phyloP scores from a whole-genome alignment of 2,888 invertebrate species.

The Spisula subtruncata region DNA sequence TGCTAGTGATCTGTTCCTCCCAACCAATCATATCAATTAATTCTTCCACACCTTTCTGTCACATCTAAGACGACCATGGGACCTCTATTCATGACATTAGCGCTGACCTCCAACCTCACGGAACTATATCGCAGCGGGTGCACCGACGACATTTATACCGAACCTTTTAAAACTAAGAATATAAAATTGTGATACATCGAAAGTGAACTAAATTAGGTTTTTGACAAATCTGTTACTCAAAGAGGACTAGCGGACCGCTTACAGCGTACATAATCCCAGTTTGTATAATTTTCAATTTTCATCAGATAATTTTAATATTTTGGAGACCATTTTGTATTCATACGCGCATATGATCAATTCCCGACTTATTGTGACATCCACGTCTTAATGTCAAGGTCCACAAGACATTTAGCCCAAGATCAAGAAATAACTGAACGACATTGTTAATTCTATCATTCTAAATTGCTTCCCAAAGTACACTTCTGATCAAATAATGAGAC shows the following conservation, averaged over 20 bases:
- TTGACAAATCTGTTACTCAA: conserved; percentile 63
- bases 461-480: conserved; percentile 11
- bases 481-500: not conserved
- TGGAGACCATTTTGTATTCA: conserved; percentile 63
- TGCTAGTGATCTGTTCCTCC: not conserved
- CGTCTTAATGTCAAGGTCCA: not conserved
- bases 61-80: conserved; percentile 51
- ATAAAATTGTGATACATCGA: conserved; percentile 35
- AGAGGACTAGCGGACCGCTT: conserved; percentile 48
- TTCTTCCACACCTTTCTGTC: conserved; percentile 47
- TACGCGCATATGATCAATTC: conserved; percentile 52
- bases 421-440: not conserved
- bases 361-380: conserved; percentile 8
- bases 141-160: conserved; percentile 31
- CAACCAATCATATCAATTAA: conserved; percentile 38
- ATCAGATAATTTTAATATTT: conserved; percentile 38
- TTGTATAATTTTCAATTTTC: conserved; percentile 64
- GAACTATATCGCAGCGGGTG: conserved; percentile 48
- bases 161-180: conserved; percentile 42
- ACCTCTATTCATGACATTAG: conserved; percentile 65
- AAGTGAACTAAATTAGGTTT: conserved; percentile 67
- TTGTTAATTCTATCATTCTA: conserved; percentile 4
- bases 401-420: not conserved
- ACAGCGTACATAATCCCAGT: conserved; percentile 64
- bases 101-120: conserved; percentile 50